These are phyloP conservation scores for Archips xylosteana DNA, from an alignment of 2,888 invertebrate genomes.

Conservation along the genomic window DNA sequence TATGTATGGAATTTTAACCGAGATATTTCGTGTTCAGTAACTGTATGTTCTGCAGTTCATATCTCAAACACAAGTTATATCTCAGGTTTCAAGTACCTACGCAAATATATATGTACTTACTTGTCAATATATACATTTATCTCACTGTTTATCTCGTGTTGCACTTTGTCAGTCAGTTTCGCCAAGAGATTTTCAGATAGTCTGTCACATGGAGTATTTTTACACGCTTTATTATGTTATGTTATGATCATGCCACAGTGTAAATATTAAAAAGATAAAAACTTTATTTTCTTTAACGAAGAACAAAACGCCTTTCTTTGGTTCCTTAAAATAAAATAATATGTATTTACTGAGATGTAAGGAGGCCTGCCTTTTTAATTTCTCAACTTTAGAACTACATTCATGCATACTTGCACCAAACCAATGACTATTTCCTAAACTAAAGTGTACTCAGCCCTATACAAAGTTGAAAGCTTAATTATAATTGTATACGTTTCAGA, in stretches of 20 bases:
- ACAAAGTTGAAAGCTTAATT: slow-evolving; percentile 1
- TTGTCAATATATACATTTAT: background rate
- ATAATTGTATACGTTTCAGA: slow-evolving; percentile 59
- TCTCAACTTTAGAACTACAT: too few relatives aligned
- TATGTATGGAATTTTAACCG: background rate
- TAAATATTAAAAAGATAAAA: too few relatives aligned
- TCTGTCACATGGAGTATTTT: background rate
- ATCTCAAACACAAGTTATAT: background rate
- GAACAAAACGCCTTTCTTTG: too few relatives aligned
- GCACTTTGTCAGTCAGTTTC: background rate
- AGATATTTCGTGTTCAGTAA: background rate
- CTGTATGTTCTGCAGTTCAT: background rate
- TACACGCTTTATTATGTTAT: background rate
- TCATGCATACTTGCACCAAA: too few relatives aligned
- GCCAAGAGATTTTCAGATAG: background rate
- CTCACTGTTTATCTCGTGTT: slow-evolving; percentile 3
- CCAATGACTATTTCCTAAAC: too few relatives aligned
- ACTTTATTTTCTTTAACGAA: too few relatives aligned
- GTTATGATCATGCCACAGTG: background rate
- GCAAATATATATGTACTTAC: background rate
- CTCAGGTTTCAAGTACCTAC: background rate
- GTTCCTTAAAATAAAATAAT: too few relatives aligned
- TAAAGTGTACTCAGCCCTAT: background rate
- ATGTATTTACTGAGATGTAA: too few relatives aligned
- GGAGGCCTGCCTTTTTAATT: too few relatives aligned